Evolutionary conservation across 2,797 vertebrate genomes (phyloP).

Genomic region (Mionectes olivaceus): DNA sequence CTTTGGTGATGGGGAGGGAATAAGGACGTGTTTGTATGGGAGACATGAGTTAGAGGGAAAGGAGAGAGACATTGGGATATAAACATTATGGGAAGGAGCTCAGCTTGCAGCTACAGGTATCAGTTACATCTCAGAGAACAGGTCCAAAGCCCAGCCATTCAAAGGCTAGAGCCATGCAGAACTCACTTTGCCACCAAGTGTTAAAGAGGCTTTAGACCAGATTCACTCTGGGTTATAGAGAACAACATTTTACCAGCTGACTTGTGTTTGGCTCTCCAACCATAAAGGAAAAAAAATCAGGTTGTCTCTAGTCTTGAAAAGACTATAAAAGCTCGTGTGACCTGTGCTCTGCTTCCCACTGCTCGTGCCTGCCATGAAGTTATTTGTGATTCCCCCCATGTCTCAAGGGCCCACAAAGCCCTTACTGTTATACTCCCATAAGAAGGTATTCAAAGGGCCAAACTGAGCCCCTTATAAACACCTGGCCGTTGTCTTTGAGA

Average conservation of each 20-base stretch:
- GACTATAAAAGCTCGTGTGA: fast-evolving
- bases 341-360: not conserved
- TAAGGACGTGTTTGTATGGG: not conserved
- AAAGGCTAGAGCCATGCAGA: not conserved
- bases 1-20: not conserved
- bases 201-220: not conserved
- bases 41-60: not conserved
- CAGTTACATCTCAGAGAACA: not conserved
- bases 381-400: not conserved
- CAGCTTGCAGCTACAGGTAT: not conserved
- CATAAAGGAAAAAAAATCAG: not conserved
- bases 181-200: not conserved
- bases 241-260: not conserved
- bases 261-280: not conserved
- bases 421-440: not conserved
- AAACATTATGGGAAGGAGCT: not conserved
- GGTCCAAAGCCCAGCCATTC: not conserved
- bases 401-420: no score
- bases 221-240: not conserved
- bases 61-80: not conserved
- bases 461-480: fast-evolving
- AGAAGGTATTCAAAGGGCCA: not conserved
- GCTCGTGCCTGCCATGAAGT: not conserved
- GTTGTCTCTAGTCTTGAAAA: not conserved
- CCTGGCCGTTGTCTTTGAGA: not conserved